Evolutionary conservation across 2,797 vertebrate species (phyloP), one percentile per base, ranked within the genome.

Genomic region (Liparis tanakae): DNA sequence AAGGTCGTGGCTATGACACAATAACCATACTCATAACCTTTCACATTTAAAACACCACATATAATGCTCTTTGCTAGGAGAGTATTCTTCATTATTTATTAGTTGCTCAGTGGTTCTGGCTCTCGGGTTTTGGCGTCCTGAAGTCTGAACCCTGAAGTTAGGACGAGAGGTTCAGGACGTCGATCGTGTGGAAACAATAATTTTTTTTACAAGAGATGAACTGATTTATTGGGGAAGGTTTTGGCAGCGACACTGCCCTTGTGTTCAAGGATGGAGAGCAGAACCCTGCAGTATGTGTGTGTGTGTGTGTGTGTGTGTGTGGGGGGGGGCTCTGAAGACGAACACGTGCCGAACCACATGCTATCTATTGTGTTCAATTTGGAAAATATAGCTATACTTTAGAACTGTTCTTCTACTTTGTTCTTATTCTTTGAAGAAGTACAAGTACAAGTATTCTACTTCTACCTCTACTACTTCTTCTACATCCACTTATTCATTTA

Each of bases 201-300:
- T 30, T 30, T 58, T 20, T 20, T 20, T 25, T 1, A 6, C 6
- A 53, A 1, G 6, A 13, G 50, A 53, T 13, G 20, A 51, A 12
- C 20, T 37, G 18, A 59, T 39, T 57, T 22, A 59, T 8, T 59
- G 36, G 6, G 10, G 56, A 22, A 14, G 36, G 57, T 22, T 39
- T 39, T 14, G n/a, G n/a, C n/a, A 39, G 36, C n/a, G 5, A 39
- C 22, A 20, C 20, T 25, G 39, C 2, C 15, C 30, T 14, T 54
- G 55, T 46, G 55, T 54, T 60, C 46, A 66, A 66, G 55, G 67
- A 59, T 15, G 36, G 36, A 54, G 54, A 54, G 54, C 12, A 10
- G 53, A 57, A 20, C n/a, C 34, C n/a, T 36, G 34, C 34, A 44
- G n/a, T 25, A 12, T 8, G 12, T 2, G 41, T 4, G 4, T n/a